A percentile compares a stretch with the other conserved stretches of the same genome.
Evolutionary conservation across 2,113 vertebrate species (phyloP).

Genomic region (Ictalurus punctatus): DNA sequence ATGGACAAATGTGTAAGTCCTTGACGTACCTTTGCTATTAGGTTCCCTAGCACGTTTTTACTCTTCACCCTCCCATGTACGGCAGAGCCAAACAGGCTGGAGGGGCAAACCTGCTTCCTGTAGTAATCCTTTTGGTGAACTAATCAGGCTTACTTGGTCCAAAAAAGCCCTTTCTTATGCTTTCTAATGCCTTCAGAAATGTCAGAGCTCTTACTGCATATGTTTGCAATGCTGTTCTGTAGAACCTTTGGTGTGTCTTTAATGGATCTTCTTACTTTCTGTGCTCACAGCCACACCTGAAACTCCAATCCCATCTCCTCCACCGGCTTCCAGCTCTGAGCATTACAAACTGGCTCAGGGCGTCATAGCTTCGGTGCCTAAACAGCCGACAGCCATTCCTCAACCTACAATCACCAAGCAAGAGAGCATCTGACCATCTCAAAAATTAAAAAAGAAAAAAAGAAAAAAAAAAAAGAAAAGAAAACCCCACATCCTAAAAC

Average conservation of each 20-base stretch:
- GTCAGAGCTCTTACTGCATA: slow-evolving; percentile 64
- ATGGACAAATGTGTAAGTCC: slow-evolving; percentile 96
- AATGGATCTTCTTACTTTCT: slow-evolving; percentile 41
- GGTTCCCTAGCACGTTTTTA: background rate
- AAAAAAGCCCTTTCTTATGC: slow-evolving; percentile 66
- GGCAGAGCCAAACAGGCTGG: slow-evolving; percentile 53
- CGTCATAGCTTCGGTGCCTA: slow-evolving; percentile 86
- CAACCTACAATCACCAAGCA: slow-evolving; percentile 94
- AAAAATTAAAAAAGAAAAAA: background rate
- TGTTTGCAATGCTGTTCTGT: slow-evolving; percentile 39
- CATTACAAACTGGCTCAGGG: slow-evolving; percentile 94
- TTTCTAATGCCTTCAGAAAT: slow-evolving; percentile 72
- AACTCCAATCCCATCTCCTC: slow-evolving; percentile 95
- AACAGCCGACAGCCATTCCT: slow-evolving; percentile 87
- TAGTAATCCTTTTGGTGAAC: slow-evolving; percentile 68
- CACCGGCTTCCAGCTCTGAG: slow-evolving; percentile 87
- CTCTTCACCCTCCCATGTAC: background rate
- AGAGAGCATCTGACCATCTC: slow-evolving; percentile 84
- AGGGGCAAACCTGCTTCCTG: slow-evolving; percentile 57
- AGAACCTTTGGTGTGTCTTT: slow-evolving; percentile 39
- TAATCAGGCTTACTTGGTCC: slow-evolving; percentile 75
- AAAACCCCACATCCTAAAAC: background rate
- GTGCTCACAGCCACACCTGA: slow-evolving; percentile 89
- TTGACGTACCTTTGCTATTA: background rate
- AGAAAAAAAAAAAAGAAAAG: background rate